Percentiles rank a stretch among this genome's conserved stretches.
Evolutionary conservation across 2,113 vertebrate species (phyloP).

Genomic region (Corythornis vintsioides): DNA sequence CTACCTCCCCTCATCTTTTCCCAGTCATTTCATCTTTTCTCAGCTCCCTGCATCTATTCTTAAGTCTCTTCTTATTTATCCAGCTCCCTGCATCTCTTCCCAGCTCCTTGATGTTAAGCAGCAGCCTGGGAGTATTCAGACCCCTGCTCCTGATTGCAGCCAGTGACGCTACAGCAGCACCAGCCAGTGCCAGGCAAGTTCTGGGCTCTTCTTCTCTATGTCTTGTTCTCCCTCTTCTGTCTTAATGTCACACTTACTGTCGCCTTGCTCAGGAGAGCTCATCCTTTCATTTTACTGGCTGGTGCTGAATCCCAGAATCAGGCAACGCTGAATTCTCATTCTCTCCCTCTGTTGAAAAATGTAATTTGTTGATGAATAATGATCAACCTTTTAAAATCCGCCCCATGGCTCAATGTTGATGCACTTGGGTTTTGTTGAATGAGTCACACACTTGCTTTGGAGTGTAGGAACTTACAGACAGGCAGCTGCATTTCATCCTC

Average conservation of each 20-base stretch:
- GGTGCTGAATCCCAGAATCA: not conserved
- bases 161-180: not conserved
- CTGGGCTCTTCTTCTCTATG: not conserved
- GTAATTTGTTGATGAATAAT: conserved; percentile 8
- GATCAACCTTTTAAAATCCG: not conserved
- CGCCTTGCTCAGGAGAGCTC: not conserved
- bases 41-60: not conserved
- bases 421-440: not conserved
- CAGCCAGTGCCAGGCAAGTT: not conserved
- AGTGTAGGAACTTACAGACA: not conserved
- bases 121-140: not conserved
- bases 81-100: not conserved
- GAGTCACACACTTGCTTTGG: not conserved
- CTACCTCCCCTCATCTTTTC: not conserved
- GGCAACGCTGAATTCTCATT: not conserved
- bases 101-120: fast-evolving
- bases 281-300: fast-evolving
- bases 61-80: no score
- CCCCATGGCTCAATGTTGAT: not conserved
- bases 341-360: not conserved
- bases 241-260: not conserved
- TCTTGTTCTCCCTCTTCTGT: not conserved
- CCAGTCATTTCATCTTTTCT: not conserved
- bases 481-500: conserved; percentile 14
- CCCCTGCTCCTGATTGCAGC: not conserved